Evolutionary conservation across 1,140 invertebrate genomes (phyloP), one percentile per base, ranked within the genome.

Genomic region (Chironomus tepperi): DNA sequence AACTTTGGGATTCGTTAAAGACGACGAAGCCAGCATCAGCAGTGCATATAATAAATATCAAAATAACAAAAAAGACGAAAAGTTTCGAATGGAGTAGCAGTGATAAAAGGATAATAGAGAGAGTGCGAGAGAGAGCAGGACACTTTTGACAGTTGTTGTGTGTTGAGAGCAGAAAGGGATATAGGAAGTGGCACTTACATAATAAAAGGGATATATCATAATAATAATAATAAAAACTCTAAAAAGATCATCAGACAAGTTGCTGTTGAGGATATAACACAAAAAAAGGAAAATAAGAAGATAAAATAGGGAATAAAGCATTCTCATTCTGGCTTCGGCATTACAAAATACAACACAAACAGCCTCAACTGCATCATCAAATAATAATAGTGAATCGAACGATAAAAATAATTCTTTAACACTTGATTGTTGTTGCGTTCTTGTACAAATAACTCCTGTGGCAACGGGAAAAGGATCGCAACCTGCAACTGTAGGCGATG

Each of bases 381-480:
- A 19, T 70, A 76, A 76, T 74, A 78, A 77, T 73, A 77, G 76
- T 72, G 74, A 74, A 34, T 75, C 77, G 73, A 77, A 78, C 79
- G 80, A 81, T 75, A 82, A 81, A 74, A 82, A 82, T 75, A 77
- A 21, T 7, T 70, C 81, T 79, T 81, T 82, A 79, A 81, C 80
- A 79, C 78, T 82, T 77, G 81, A 82, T 78, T 82, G 81, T 79
- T 82, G 81, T 82, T 82, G 81, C 80, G 81, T 82, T 79, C 81
- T 82, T 78, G 81, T 82, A 77, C 80, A 82, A 79, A 82, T 82
- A 77, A 82, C 81, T 76, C 81, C 81, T 76, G 81, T 81, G 76
- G 78, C 81, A 74, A 80, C 81, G 76, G 78, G 78, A 75, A 77
- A 79, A 77, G 15, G 72, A 43, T 15, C 15, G n/a, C 80, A 80